phyloP scores from a whole-genome alignment of 1,140 invertebrate species.

The Hyphantria cunea region DNA sequence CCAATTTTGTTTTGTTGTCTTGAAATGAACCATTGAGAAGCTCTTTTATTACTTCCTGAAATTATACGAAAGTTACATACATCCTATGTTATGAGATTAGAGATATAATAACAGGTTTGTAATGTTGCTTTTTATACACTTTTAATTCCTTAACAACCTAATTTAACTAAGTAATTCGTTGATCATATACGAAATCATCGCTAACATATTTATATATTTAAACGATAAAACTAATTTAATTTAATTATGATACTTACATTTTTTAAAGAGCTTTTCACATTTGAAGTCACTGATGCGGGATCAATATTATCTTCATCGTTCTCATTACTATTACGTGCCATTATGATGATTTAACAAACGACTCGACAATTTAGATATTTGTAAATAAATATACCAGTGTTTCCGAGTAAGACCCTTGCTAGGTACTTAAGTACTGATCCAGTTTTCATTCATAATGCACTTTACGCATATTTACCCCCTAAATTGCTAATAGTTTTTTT shows the following conservation, averaged over 20 bases:
- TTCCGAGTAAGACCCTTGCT: too few species aligned
- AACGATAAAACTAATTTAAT: too few species aligned
- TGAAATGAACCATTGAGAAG: constrained; percentile 58
- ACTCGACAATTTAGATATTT: constrained; percentile 9
- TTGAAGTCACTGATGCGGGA: constrained; percentile 51
- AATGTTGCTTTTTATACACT: too few species aligned
- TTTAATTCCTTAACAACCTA: too few species aligned
- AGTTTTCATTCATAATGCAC: not conserved
- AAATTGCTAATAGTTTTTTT: too few species aligned
- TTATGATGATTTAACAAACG: constrained; percentile 24
- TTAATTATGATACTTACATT: constrained; percentile 38
- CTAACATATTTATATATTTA: too few species aligned
- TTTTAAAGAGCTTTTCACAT: constrained; percentile 56
- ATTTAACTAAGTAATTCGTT: too few species aligned
- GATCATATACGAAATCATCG: too few species aligned
- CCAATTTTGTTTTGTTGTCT: constrained; percentile 65
- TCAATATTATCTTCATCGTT: constrained; percentile 57
- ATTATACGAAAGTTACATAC: constrained; percentile 1
- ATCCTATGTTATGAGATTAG: too few species aligned
- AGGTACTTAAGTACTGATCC: too few species aligned
- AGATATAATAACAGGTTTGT: too few species aligned
- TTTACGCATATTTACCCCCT: not conserved
- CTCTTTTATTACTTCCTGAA: constrained; percentile 63
- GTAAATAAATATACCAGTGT: constrained; percentile 8
- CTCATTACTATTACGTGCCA: constrained; percentile 59